Percentiles rank a stretch among this genome's conserved stretches.
Conservation (phyloP, 2,888 invertebrate species). For the Philereme vetulata region DNA sequence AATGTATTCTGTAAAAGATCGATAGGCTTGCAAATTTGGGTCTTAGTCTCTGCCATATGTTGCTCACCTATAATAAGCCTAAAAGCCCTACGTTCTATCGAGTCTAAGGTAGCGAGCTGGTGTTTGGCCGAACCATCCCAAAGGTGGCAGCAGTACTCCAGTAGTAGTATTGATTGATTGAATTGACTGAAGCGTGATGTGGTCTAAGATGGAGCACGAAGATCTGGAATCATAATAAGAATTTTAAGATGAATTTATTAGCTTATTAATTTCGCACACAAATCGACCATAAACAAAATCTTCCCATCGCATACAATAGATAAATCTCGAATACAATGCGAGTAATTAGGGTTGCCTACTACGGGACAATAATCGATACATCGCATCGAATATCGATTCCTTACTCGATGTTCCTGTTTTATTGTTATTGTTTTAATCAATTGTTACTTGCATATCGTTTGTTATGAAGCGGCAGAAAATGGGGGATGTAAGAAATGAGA, state of each 20-base stretch:
- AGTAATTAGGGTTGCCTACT: conserved; percentile 76
- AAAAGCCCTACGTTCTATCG: too few species aligned
- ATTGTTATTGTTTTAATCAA: conserved; percentile 76
- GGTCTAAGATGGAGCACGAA: too few species aligned
- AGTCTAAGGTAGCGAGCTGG: too few species aligned
- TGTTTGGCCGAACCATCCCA: too few species aligned
- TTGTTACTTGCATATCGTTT: conserved; percentile 54
- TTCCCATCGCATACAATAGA: conserved; percentile 23
- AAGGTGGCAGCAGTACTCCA: too few species aligned
- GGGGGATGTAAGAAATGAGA: conserved; percentile 11
- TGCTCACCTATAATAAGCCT: too few species aligned
- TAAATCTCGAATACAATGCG: conserved; percentile 37
- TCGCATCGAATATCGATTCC: conserved; percentile 72
- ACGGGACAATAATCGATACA: conserved; percentile 75
- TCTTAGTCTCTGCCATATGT: too few species aligned
- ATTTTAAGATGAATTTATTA: neutral
- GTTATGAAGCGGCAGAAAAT: conserved; percentile 30
- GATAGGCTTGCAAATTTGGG: too few species aligned
- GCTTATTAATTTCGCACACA: conserved; percentile 14
- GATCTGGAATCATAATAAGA: neutral
- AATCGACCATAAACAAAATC: conserved; percentile 25
- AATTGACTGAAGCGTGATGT: too few species aligned
- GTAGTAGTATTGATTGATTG: too few species aligned
- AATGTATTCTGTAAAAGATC: too few species aligned
- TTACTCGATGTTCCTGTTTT: conserved; percentile 67